phyloP scores from a whole-genome alignment of 2,888 invertebrate genomes.

The Stenolophus ochropezus region DNA sequence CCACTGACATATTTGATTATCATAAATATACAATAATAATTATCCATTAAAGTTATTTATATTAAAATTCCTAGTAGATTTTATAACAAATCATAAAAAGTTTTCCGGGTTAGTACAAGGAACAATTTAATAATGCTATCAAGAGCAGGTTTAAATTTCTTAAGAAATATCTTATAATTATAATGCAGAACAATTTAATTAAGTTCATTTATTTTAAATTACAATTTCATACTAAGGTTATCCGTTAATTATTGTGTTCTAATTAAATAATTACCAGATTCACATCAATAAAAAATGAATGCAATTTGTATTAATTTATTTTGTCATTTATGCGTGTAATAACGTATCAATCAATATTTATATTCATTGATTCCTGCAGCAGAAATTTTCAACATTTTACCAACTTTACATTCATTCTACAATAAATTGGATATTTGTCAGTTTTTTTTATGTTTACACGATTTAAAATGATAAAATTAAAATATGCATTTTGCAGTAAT shows the following conservation, averaged over 20 bases:
- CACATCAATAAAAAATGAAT: too few species aligned
- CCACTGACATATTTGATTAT: not conserved
- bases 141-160: not conserved
- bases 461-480: too few species aligned
- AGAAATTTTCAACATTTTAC: too few species aligned
- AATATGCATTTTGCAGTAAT: too few species aligned
- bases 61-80: not conserved
- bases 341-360: too few species aligned
- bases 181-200: not conserved
- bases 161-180: not conserved
- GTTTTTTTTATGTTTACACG: too few species aligned
- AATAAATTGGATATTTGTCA: too few species aligned
- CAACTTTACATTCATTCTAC: too few species aligned
- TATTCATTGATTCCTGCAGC: too few species aligned
- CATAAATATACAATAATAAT: slow-evolving; percentile 12
- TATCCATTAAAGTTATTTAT: slow-evolving; percentile 3
- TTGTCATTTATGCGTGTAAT: too few species aligned
- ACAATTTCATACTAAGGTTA: not conserved
- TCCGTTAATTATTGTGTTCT: not conserved
- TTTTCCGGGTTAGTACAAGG: not conserved
- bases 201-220: not conserved
- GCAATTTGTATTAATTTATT: too few species aligned
- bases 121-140: not conserved
- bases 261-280: not conserved
- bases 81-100: not conserved